A percentile compares a stretch with the other conserved stretches of the same genome.
Conservation (phyloP, 2,797 vertebrate genomes). For the Gorsachius magnificus region DNA sequence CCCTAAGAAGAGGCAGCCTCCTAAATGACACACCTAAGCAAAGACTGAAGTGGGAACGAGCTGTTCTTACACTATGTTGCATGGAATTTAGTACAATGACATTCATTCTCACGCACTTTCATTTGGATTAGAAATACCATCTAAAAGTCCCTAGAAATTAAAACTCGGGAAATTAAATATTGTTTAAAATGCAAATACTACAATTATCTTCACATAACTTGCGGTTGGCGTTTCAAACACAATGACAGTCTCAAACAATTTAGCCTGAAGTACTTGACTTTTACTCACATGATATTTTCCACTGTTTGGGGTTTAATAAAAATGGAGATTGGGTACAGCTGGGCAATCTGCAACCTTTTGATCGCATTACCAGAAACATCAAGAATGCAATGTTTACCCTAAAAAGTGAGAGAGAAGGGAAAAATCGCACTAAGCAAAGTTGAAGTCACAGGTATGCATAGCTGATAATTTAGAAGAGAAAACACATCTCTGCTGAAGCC, state of each 20-base stretch:
- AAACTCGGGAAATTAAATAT: neutral
- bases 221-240: neutral
- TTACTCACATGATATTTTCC: conserved; percentile 96
- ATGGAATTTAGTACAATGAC: neutral
- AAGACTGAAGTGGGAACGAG: neutral
- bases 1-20: neutral
- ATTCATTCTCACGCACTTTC: neutral
- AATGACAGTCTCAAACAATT: neutral
- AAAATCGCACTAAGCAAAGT: conserved; percentile 42
- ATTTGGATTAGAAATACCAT: neutral
- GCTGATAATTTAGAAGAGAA: neutral
- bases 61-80: neutral
- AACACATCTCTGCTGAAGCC: neutral
- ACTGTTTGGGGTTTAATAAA: conserved; percentile 97
- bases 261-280: neutral
- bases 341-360: conserved; percentile 94
- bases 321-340: conserved; percentile 91
- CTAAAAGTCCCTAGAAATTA: neutral
- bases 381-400: conserved; percentile 98
- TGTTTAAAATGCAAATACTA: neutral
- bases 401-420: conserved; percentile 38
- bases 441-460: neutral
- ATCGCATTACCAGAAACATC: conserved; percentile 98
- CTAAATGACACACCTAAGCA: neutral
- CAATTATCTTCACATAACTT: neutral